Evolutionary conservation across 1,140 invertebrate genomes (phyloP).

Genomic region (Euglossa dilemma): DNA sequence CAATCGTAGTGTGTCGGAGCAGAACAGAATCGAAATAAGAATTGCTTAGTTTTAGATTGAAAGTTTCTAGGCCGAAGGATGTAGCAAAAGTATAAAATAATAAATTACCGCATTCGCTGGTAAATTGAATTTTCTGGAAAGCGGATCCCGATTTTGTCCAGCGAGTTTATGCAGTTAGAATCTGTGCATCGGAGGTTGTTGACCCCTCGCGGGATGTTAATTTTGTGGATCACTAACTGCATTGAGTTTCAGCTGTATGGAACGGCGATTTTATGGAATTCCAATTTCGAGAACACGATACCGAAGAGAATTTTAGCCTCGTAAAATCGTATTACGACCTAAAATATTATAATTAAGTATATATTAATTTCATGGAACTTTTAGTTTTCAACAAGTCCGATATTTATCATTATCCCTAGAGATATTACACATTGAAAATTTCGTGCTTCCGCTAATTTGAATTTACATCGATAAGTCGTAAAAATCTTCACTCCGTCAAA

Average conservation of each 20-base stretch:
- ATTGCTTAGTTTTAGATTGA: too few relatives aligned
- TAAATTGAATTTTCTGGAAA: neutral
- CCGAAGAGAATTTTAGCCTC: too few relatives aligned
- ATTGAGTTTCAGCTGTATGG: neutral
- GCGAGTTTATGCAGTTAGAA: neutral
- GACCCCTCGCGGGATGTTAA: neutral
- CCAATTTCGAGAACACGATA: neutral
- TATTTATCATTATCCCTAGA: too few relatives aligned
- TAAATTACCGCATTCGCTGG: neutral
- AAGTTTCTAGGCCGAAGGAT: too few relatives aligned
- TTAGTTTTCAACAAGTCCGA: neutral
- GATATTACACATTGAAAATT: too few relatives aligned
- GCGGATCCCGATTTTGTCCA: too few relatives aligned
- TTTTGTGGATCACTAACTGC: conserved; percentile 2
- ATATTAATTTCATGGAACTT: neutral
- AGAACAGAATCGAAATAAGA: too few relatives aligned
- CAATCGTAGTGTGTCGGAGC: too few relatives aligned
- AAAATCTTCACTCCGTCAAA: too few relatives aligned
- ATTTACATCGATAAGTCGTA: too few relatives aligned
- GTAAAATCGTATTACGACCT: too few relatives aligned
- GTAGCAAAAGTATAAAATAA: neutral
- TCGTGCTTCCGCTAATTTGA: too few relatives aligned
- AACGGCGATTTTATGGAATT: neutral
- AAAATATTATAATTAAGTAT: neutral
- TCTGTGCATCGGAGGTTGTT: neutral